phyloP scores from a whole-genome alignment of 2,888 invertebrate species.

The Rotaria magnacalcarata region DNA sequence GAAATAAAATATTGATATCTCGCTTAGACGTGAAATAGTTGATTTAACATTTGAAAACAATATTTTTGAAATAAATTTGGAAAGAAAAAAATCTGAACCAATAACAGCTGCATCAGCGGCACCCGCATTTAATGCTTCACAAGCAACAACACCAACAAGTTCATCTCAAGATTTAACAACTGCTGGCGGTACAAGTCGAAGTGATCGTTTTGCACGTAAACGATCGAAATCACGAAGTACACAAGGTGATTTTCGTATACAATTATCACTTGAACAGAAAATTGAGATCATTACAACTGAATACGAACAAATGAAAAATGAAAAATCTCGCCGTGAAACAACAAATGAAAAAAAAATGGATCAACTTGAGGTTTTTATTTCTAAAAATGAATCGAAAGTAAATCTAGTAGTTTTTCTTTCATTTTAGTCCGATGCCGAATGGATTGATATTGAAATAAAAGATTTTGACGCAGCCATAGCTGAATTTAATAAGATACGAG shows the following conservation, averaged over 20 bases:
- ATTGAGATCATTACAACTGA: slow-evolving; percentile 59
- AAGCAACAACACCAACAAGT: slow-evolving; percentile 50
- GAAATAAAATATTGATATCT: neutral
- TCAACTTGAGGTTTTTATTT: neutral
- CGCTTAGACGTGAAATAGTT: neutral
- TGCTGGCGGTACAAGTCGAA: slow-evolving; percentile 46
- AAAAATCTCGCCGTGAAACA: slow-evolving; percentile 49
- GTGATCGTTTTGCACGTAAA: slow-evolving; percentile 51
- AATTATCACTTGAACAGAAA: slow-evolving; percentile 58
- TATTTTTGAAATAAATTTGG: neutral
- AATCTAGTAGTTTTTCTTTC: neutral
- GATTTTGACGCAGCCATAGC: slow-evolving; percentile 59
- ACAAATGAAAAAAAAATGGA: neutral
- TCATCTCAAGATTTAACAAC: slow-evolving; percentile 49
- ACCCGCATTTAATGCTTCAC: neutral
- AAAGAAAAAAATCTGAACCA: neutral
- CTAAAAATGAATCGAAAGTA: too few species aligned
- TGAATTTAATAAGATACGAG: slow-evolving; percentile 52
- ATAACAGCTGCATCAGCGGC: neutral
- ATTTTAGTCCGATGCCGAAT: neutral
- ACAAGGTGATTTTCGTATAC: slow-evolving; percentile 53
- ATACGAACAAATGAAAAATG: slow-evolving; percentile 57
- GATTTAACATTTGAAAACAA: neutral
- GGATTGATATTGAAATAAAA: slow-evolving; percentile 52
- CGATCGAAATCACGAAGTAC: slow-evolving; percentile 56